A percentile compares a stretch with the other conserved stretches of the same genome.
phyloP scores from a whole-genome alignment of 2,113 vertebrate species.

The Amblyornis subalaris region DNA sequence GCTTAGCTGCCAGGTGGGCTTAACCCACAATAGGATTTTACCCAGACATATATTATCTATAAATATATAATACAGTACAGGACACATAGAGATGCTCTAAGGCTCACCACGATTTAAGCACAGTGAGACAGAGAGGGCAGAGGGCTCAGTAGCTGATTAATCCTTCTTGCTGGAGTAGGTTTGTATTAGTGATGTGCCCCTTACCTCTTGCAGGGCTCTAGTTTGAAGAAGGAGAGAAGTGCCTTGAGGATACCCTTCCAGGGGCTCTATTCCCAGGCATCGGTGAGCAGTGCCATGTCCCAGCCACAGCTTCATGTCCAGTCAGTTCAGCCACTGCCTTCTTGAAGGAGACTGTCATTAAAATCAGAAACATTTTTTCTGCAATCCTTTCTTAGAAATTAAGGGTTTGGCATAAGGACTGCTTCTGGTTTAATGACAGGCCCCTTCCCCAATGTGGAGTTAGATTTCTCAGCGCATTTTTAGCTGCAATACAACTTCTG shows the following conservation, averaged over 20 bases:
- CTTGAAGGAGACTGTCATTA: neutral
- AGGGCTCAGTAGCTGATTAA: neutral
- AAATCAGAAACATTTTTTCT: neutral
- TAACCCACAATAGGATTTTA: neutral
- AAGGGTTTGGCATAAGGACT: neutral
- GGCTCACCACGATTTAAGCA: neutral
- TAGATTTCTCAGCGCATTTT: neutral
- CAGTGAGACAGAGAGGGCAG: neutral
- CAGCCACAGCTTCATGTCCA: neutral
- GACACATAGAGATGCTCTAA: neutral
- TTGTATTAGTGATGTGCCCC: neutral
- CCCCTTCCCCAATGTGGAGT: fast-evolving
- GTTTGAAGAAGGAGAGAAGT: neutral
- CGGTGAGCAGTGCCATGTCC: neutral
- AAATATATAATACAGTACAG: neutral
- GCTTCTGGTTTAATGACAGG: neutral
- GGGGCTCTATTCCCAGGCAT: fast-evolving
- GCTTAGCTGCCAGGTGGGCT: neutral
- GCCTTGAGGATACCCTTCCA: fast-evolving
- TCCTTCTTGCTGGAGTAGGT: neutral
- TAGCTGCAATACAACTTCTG: neutral
- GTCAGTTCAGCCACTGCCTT: neutral
- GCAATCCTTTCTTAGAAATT: neutral
- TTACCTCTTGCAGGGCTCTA: neutral
- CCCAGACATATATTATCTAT: neutral